Conservation (phyloP, 1,140 invertebrate genomes). For the Drosophila pseudoananassae region DNA sequence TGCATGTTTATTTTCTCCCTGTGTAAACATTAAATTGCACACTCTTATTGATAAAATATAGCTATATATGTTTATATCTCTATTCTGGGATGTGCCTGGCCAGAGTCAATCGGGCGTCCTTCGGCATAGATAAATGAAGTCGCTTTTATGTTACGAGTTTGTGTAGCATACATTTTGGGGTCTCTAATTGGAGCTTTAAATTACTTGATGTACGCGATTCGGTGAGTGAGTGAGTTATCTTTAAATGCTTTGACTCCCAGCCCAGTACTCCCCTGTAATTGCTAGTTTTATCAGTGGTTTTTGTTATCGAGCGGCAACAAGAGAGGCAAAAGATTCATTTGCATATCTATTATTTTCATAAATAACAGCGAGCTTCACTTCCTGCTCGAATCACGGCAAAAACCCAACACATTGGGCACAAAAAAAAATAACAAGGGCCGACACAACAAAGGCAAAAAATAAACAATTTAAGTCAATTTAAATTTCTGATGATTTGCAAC, state of each 20-base stretch:
- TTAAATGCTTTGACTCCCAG: constrained; percentile 32
- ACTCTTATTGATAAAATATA: constrained; percentile 22
- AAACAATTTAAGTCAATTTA: constrained; percentile 83
- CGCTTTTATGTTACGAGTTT: constrained; percentile 35
- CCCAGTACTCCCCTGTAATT: constrained; percentile 46
- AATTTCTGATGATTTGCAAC: constrained; percentile 82
- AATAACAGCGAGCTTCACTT: constrained; percentile 59
- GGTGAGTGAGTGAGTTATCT: constrained; percentile 25
- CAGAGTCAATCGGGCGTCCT: constrained; percentile 58
- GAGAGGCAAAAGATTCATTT: constrained; percentile 64
- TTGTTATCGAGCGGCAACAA: constrained; percentile 31
- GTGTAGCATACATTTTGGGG: constrained; percentile 52
- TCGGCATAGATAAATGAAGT: constrained; percentile 63
- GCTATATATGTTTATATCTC: constrained; percentile 1
- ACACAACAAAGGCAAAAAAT: constrained; percentile 43
- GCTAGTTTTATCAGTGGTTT: constrained; percentile 73
- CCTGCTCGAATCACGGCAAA: constrained; percentile 60
- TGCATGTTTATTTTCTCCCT: background rate
- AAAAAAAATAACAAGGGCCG: constrained; percentile 2
- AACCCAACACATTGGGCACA: constrained; percentile 27
- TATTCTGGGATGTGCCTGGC: constrained; percentile 12
- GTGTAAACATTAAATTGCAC: constrained; percentile 34
- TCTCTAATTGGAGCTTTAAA: constrained; percentile 73
- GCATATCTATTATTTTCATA: constrained; percentile 82
- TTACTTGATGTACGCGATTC: constrained; percentile 30